These are phyloP conservation scores for Agonum fuliginosum DNA, from an alignment of 2,888 invertebrate species.

Conservation along the genomic window DNA sequence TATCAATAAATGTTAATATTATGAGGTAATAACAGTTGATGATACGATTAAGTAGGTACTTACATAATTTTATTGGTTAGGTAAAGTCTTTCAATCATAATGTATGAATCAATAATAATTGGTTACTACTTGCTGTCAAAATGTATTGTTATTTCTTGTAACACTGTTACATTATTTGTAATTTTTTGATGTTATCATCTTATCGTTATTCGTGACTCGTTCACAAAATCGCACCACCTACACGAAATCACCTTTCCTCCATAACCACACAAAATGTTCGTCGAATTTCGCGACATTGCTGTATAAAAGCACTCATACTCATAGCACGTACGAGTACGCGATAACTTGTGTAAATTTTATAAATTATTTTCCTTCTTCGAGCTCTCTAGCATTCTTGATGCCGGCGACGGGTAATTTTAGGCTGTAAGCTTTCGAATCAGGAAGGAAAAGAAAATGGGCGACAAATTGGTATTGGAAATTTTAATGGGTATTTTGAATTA, in stretches of 20 bases:
- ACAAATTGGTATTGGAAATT: constrained; percentile 43
- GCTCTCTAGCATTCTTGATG: constrained; percentile 7
- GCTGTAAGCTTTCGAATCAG: constrained; percentile 12
- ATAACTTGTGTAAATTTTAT: constrained; percentile 26
- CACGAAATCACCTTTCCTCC: constrained; percentile 11
- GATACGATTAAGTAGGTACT: too few relatives aligned
- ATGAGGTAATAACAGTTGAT: too few relatives aligned
- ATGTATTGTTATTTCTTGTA: too few relatives aligned
- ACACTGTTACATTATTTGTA: background rate
- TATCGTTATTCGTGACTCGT: constrained; percentile 24
- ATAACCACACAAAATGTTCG: constrained; percentile 16
- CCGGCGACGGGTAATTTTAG: constrained; percentile 15
- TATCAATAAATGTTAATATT: too few relatives aligned
- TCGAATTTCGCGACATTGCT: background rate
- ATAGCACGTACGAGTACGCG: constrained; percentile 15
- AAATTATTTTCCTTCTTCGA: constrained; percentile 11
- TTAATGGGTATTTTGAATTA: constrained; percentile 28
- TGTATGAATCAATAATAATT: too few relatives aligned
- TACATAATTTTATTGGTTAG: too few relatives aligned
- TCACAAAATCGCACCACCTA: constrained; percentile 9
- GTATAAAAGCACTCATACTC: background rate
- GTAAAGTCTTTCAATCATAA: too few relatives aligned
- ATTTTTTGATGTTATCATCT: constrained; percentile 9
- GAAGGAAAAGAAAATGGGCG: constrained; percentile 24
- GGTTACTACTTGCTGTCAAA: too few relatives aligned